Conservation (phyloP, 2,113 vertebrate species). For the Aptenodytes forsteri region DNA sequence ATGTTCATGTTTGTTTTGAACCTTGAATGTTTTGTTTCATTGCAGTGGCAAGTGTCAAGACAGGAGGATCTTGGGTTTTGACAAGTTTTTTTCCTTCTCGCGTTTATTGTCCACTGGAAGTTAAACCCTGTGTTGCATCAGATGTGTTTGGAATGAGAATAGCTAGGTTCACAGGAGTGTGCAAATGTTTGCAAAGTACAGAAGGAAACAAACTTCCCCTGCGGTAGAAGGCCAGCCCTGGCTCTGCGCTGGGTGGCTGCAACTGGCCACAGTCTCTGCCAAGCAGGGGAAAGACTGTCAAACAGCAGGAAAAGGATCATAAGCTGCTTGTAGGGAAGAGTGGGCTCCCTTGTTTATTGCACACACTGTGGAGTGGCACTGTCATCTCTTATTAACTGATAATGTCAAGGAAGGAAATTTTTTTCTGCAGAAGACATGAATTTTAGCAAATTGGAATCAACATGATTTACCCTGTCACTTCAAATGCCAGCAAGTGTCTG, state of each 20-base stretch:
- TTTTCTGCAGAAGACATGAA: not conserved
- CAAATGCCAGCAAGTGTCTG: not conserved
- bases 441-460: not conserved
- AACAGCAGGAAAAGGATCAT: not conserved
- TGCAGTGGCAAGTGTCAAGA: not conserved
- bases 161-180: not conserved
- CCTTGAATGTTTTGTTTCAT: not conserved
- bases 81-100: not conserved
- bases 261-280: not conserved
- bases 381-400: not conserved
- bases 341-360: not conserved
- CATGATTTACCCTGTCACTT: not conserved
- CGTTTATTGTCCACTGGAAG: not conserved
- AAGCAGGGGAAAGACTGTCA: not conserved
- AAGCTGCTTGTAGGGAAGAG: not conserved
- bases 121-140: not conserved
- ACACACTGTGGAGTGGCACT: rapidly evolving
- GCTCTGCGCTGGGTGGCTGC: not conserved
- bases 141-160: not conserved
- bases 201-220: not conserved
- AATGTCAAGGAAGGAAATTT: not conserved
- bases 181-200: not conserved
- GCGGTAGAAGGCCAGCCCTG: not conserved
- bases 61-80: not conserved
- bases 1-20: not conserved